A percentile compares a stretch with the other conserved stretches of the same genome.
phyloP scores from a whole-genome alignment of 1,140 invertebrate species.

The Drosophila carrolli region DNA sequence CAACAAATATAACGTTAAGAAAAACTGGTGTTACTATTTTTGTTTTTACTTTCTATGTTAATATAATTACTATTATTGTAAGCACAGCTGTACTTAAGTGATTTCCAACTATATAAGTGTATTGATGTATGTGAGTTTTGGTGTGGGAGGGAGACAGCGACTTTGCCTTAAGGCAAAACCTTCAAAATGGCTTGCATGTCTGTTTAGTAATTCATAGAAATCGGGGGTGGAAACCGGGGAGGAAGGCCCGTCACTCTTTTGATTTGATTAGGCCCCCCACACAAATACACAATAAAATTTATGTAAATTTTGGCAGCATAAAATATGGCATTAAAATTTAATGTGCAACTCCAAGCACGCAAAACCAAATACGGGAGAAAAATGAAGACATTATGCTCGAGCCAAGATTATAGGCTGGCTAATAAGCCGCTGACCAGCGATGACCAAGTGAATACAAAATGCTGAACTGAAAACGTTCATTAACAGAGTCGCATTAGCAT shows the following conservation, averaged over 20 bases:
- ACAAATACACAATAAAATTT: conserved; percentile 67
- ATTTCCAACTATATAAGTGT: conserved; percentile 7
- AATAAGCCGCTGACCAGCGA: conserved; percentile 43
- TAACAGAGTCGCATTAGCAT: conserved; percentile 68
- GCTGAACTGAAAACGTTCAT: conserved; percentile 32
- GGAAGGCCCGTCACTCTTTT: conserved; percentile 56
- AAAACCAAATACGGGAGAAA: conserved; percentile 6
- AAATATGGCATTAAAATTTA: conserved; percentile 82
- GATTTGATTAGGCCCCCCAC: conserved; percentile 70
- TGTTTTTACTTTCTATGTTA: neutral
- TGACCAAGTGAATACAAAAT: conserved; percentile 33
- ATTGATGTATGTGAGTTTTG: conserved; percentile 16
- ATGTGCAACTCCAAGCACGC: conserved; percentile 70
- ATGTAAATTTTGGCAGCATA: conserved; percentile 75
- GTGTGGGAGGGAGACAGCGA: conserved; percentile 16
- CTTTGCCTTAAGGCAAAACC: conserved; percentile 28
- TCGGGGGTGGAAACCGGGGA: neutral
- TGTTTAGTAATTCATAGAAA: conserved; percentile 64
- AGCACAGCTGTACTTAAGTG: conserved; percentile 1
- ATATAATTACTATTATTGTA: neutral
- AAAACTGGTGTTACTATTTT: too few relatives aligned
- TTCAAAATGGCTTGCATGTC: conserved; percentile 67
- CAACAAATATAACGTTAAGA: too few relatives aligned
- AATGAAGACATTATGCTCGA: conserved; percentile 67
- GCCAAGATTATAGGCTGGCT: conserved; percentile 66